phyloP scores from a whole-genome alignment of 2,797 vertebrate species.

The Enteromius fasciolatus region DNA sequence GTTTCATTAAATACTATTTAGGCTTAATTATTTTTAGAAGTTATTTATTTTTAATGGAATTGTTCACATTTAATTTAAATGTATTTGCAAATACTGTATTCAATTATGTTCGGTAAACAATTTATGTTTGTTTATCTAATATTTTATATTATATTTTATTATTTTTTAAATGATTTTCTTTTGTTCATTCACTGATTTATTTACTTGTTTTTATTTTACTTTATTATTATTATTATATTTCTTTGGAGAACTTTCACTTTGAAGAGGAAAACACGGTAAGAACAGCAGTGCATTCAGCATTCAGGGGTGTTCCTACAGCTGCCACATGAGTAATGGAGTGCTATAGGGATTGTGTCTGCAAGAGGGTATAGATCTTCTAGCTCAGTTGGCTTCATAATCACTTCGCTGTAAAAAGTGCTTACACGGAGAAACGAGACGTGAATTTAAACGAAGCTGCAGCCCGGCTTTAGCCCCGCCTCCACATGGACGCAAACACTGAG shows the following conservation, averaged over 20 bases:
- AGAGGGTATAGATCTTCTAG: conserved; percentile 21
- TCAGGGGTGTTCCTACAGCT: background rate
- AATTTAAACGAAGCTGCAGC: conserved; percentile 33
- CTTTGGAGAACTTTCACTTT: background rate
- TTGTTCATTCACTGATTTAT: too few species aligned
- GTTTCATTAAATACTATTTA: too few species aligned
- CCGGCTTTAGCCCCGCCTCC: background rate
- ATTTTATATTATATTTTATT: too few species aligned
- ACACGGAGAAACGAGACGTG: conserved; percentile 23
- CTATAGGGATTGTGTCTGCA: background rate
- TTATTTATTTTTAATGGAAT: too few species aligned
- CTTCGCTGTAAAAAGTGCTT: conserved; percentile 29
- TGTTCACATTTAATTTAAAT: too few species aligned
- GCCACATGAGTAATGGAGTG: background rate
- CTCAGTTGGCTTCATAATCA: conserved; percentile 21
- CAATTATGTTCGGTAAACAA: too few species aligned
- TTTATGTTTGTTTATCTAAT: too few species aligned
- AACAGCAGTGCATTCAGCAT: background rate
- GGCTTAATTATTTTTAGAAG: too few species aligned
- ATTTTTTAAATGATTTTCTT: too few species aligned
- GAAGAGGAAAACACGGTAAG: background rate
- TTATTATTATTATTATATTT: too few species aligned
- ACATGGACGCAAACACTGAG: background rate
- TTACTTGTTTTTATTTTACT: too few species aligned
- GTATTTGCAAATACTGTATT: too few species aligned